Evolutionary conservation across 2,797 vertebrate genomes (phyloP).

Genomic region (Rhinella marina): DNA sequence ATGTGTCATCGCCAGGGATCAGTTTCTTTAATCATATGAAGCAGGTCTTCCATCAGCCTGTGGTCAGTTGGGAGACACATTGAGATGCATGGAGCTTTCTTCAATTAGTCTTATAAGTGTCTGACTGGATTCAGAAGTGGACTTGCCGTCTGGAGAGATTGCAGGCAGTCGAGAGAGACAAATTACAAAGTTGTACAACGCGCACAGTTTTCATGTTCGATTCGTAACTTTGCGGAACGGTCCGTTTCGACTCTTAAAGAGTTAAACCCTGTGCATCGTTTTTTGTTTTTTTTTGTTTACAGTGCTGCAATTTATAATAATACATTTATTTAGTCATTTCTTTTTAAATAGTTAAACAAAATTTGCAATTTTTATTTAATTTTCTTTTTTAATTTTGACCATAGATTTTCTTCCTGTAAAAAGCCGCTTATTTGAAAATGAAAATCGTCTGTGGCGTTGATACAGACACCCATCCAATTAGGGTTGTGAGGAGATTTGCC

Average conservation of each 20-base stretch:
- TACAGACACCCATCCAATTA: conserved; percentile 55
- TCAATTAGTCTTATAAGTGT: conserved; percentile 11
- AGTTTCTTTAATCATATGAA: not conserved
- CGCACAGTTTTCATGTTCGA: not conserved
- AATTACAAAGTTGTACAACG: not conserved
- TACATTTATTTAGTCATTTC: not conserved
- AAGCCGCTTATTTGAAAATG: conserved; percentile 19
- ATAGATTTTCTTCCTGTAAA: not conserved
- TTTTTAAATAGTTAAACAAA: not conserved
- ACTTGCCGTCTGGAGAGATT: not conserved
- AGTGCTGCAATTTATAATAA: not conserved
- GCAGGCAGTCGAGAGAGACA: not conserved
- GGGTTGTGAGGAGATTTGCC: conserved; percentile 59
- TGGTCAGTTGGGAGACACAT: conserved; percentile 25
- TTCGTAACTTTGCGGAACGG: not conserved
- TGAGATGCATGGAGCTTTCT: conserved; percentile 11
- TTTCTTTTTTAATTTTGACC: not conserved
- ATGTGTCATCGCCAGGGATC: not conserved
- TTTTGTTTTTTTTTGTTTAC: not conserved
- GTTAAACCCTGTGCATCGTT: not conserved
- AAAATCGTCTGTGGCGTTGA: conserved; percentile 47
- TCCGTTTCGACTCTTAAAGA: not conserved
- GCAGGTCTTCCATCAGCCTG: not conserved
- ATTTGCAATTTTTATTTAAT: not conserved
- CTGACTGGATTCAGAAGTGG: conserved; percentile 19